Evolutionary conservation across 2,888 invertebrate species (phyloP), one percentile per base, ranked within the genome.

Genomic region (Morpho achilles): DNA sequence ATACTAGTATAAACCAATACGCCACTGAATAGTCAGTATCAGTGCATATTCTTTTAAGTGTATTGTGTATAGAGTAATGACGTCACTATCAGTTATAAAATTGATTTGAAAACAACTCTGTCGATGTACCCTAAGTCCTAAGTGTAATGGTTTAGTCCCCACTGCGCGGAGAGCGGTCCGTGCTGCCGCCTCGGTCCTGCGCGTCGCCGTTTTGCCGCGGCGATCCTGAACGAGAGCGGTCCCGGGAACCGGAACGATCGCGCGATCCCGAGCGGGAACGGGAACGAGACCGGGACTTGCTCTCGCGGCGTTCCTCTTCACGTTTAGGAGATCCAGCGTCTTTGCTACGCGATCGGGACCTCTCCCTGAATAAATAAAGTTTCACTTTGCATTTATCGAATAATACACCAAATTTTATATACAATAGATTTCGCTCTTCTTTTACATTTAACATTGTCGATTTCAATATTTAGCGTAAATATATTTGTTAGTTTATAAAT

Each of bases 331-430:
- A 86, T 16, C 73, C 79, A 62, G 77, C 82, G 61, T 92, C 93
- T 79, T 95, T 95, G 79, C 94, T 94, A 69, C 89, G 91, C 42
- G 94, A 95, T 51, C 92, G 92, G 58, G 95, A 95, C 41, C 94
- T 92, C 73, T 94, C 94, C 82, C 94, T 94, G 53, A 48, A 16
- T 49, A 44, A 39, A 55, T 32, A 5, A 32, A 32, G 5, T 5
- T 32, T 32, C 32, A 16, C 16, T 16, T 16, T 16, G 16, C 16
- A 16, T 16, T 16, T 16, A 16, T 1, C 16, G 16, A 16, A 16
- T 16, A 16, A 16, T 16, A 16, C 1, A 1, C 16, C 16, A 16
- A 16, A 16, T 16, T 16, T 16, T 16, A 16, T 16, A 16, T 16
- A 16, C 16, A 16, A 16, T 16, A 16, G 16, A 16, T 16, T 16